Evolutionary conservation across 2,113 vertebrate genomes (phyloP).

Genomic region (Monopterus albus): DNA sequence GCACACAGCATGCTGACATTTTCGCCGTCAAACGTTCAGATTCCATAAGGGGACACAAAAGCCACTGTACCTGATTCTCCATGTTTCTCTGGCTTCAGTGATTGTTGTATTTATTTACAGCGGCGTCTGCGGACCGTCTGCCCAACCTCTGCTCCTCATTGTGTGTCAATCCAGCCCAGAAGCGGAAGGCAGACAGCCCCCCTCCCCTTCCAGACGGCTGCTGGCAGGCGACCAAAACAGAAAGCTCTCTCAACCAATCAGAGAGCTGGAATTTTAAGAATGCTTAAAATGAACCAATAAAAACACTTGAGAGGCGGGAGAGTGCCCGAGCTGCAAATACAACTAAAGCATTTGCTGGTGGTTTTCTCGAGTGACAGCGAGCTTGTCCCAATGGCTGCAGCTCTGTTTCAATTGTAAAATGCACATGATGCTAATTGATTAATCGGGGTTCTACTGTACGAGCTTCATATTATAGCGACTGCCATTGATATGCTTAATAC

Average conservation of each 20-base stretch:
- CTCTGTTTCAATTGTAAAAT: slow-evolving; percentile 78
- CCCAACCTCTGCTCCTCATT: slow-evolving; percentile 86
- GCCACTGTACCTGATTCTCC: slow-evolving; percentile 90
- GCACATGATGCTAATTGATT: slow-evolving; percentile 75
- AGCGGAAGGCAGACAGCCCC: slow-evolving; percentile 84
- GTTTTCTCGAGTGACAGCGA: slow-evolving; percentile 77
- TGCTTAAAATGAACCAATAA: slow-evolving; percentile 67
- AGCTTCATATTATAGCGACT: background rate
- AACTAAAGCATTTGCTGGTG: slow-evolving; percentile 73
- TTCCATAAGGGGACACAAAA: slow-evolving; percentile 50
- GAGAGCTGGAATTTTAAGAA: slow-evolving; percentile 9
- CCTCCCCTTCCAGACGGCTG: slow-evolving; percentile 83
- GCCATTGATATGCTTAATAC: background rate
- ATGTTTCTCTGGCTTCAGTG: slow-evolving; percentile 83
- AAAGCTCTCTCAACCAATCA: slow-evolving; percentile 81
- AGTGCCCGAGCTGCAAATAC: slow-evolving; percentile 68
- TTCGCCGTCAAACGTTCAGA: slow-evolving; percentile 50
- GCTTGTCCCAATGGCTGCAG: slow-evolving; percentile 69
- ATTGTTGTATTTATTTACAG: slow-evolving; percentile 85
- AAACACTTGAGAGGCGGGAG: slow-evolving; percentile 54
- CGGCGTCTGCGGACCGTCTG: slow-evolving; percentile 81
- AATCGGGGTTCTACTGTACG: slow-evolving; percentile 33
- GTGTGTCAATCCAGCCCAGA: slow-evolving; percentile 87
- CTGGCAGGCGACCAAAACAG: slow-evolving; percentile 83
- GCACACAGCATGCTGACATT: slow-evolving; percentile 42